Base-by-base conservation (phyloP, 2,113 vertebrate species). In the Uria lomvia region DNA sequence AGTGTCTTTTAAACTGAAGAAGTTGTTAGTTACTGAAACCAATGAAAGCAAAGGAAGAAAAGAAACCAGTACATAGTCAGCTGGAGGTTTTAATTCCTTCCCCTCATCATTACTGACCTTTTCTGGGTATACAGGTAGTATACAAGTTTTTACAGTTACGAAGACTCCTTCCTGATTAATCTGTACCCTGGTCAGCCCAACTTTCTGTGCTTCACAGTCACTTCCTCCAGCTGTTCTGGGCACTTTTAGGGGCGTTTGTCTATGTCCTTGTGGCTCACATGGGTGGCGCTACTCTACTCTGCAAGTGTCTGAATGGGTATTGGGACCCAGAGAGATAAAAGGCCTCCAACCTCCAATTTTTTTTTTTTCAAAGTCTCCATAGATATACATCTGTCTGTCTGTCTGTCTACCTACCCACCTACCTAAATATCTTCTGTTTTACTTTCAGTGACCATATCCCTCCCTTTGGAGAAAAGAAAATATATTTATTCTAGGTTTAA, bases 201-300 rank as follows among this genome's bases (percentile, higher is more conserved):
- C 29, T 63, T 45, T 70, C 34, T 29, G 13, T 77, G 58, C 76
- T 62, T 67, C 49, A 27, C 20, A 18, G 26, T 42, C 16, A 16
- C 42, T 68, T 63, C 17, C 15, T 83, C 12, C 60, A 70, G 49
- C n/a, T 38, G 8, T 74, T 74, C 11, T 49, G 38, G 20, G 15
- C 23, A n/a, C n/a, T 78, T 62, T 8, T 7, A 82, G 16, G 29
- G 34, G 4, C 5, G 2, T 67, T 67, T 42, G 15, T 62, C 15
- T 14, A 15, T 73, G 12, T 68, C 70, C 21, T 30, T 47, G 34
- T 24, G 34, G 32, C 43, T 87, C 5, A 2, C 0, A 0, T n/a
- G 7, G 36, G 27, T 90, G 67, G 43, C 10, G 6, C 36, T 40
- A 23, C 6, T 9, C 30, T 59, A 6, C 12, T 30, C 12, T 42